phyloP scores from a whole-genome alignment of 2,797 vertebrate genomes.

The Nothura maculosa region DNA sequence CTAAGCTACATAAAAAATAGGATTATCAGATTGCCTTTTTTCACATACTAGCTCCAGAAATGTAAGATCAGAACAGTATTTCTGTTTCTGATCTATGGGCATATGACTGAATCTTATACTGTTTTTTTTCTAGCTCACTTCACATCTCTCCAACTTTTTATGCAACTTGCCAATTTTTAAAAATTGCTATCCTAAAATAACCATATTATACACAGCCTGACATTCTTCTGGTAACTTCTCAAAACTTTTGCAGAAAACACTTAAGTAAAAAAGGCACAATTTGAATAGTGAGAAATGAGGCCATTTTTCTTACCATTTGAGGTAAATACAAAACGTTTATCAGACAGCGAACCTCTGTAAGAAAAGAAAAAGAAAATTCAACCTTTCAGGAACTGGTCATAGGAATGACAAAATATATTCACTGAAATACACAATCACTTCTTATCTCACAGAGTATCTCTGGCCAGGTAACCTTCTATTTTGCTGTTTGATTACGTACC shows the following conservation, averaged over 20 bases:
- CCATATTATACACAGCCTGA: constrained; percentile 30
- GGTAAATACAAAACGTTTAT: constrained; percentile 86
- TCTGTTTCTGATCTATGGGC: constrained; percentile 15
- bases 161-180: constrained; percentile 1
- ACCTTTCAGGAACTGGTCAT: not conserved
- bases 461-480: not conserved
- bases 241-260: constrained; percentile 19
- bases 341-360: constrained; percentile 89
- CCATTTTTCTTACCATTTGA: constrained; percentile 85
- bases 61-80: constrained; percentile 48
- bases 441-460: not conserved
- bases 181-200: constrained; percentile 41
- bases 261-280: not conserved
- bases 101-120: constrained; percentile 21
- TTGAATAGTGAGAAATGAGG: constrained; percentile 25
- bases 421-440: not conserved
- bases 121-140: constrained; percentile 32
- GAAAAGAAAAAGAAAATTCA: constrained; percentile 56
- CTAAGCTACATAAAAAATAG: constrained; percentile 19
- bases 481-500: not conserved
- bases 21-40: constrained; percentile 54
- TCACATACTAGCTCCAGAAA: constrained; percentile 47
- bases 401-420: not conserved
- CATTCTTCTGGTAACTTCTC: constrained; percentile 6
- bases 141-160: constrained; percentile 20